Percentiles rank a stretch among this genome's conserved stretches.
Conservation (phyloP, 2,113 vertebrate species). For the Pluvianellus socialis region DNA sequence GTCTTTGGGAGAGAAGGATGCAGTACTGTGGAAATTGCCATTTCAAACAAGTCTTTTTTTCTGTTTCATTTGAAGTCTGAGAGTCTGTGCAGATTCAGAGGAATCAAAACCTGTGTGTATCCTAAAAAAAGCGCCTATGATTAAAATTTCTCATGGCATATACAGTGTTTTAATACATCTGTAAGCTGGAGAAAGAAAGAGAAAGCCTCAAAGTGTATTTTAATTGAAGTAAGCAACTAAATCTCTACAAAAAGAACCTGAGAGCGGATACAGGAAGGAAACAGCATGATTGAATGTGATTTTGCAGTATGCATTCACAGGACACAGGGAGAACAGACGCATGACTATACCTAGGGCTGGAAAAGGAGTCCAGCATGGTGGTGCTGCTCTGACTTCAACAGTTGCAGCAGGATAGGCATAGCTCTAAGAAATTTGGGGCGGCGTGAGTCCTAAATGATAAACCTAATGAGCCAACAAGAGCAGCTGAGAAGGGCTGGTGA, state of each 20-base stretch:
- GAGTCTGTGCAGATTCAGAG: not conserved
- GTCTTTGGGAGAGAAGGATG: no score
- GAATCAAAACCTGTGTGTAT: not conserved
- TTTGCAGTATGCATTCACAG: not conserved
- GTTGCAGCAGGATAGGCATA: not conserved
- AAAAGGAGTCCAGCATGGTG: not conserved
- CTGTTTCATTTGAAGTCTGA: not conserved
- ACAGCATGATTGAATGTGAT: not conserved
- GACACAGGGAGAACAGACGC: not conserved
- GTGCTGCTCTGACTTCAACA: not conserved
- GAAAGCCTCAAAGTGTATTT: not conserved
- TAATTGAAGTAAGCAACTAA: not conserved
- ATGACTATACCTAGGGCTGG: not conserved
- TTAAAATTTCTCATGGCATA: not conserved
- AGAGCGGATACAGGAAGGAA: not conserved
- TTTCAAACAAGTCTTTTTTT: not conserved
- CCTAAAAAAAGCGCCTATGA: not conserved
- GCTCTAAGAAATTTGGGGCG: not conserved
- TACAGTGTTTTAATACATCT: not conserved
- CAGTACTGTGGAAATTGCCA: accelerated
- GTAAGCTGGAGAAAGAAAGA: not conserved
- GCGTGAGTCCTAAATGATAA: not conserved
- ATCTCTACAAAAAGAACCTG: not conserved
- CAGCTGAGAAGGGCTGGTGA: not conserved
- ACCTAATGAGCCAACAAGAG: not conserved